Percentiles rank a stretch among this genome's conserved stretches.
Evolutionary conservation across 2,113 vertebrate species (phyloP).

Genomic region (Cochlearius cochlearius): DNA sequence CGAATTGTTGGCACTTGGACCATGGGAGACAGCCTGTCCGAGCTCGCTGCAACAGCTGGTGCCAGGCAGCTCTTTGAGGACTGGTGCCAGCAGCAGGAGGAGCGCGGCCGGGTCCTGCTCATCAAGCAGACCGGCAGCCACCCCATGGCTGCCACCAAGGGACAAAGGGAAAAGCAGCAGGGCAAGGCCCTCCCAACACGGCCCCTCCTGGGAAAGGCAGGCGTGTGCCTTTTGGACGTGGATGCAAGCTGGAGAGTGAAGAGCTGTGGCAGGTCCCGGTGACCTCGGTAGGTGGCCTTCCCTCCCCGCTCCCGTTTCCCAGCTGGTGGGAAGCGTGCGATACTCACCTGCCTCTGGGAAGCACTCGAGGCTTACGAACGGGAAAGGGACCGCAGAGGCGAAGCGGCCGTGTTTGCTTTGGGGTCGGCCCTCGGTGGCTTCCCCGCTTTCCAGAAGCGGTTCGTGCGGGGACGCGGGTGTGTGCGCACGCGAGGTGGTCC

Average conservation of each 20-base stretch:
- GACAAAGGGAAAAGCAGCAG: neutral
- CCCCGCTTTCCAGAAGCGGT: neutral
- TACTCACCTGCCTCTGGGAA: neutral
- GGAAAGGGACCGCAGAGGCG: neutral
- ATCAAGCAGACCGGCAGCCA: neutral
- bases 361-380: neutral
- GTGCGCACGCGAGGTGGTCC: rapidly evolving
- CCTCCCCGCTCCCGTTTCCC: neutral
- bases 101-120: neutral
- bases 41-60: conserved; percentile 43
- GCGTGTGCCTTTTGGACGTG: rapidly evolving
- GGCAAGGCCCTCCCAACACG: neutral
- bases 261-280: neutral
- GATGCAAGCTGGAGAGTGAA: neutral
- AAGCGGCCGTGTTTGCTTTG: neutral
- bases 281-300: neutral
- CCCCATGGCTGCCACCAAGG: neutral
- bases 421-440: neutral
- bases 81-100: neutral
- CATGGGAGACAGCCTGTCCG: neutral
- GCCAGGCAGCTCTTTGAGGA: conserved; percentile 8
- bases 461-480: rapidly evolving
- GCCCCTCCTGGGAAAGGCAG: neutral
- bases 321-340: neutral
- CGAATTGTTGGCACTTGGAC: neutral